Conservation (phyloP, 2,888 invertebrate genomes). For the Agrotis puta region DNA sequence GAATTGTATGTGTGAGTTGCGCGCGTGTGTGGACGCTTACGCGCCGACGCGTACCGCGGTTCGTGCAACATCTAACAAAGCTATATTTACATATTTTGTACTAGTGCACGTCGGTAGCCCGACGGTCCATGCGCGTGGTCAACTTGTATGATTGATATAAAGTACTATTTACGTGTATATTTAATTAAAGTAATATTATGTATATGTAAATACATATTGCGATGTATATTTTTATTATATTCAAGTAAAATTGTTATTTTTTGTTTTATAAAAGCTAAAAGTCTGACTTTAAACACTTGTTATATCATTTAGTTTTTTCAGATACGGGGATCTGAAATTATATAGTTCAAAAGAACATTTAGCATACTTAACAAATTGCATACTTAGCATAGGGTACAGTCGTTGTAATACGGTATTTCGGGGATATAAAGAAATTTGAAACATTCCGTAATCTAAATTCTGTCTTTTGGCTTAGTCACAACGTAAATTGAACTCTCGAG, state of each 20-base stretch:
- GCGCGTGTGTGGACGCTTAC: conserved; percentile 62
- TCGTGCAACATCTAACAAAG: conserved; percentile 37
- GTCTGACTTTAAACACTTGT: conserved; percentile 91
- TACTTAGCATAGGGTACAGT: conserved; percentile 80
- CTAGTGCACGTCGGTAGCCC: conserved; percentile 55
- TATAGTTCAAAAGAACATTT: conserved; percentile 82
- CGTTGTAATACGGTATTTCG: conserved; percentile 78
- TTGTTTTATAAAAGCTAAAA: conserved; percentile 88
- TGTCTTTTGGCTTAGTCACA: conserved; percentile 76
- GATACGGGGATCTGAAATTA: conserved; percentile 84
- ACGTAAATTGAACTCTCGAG: conserved; percentile 62
- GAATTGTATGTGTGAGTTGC: conserved; percentile 83
- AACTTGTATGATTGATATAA: conserved; percentile 83
- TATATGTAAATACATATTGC: conserved; percentile 90
- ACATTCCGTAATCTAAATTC: conserved; percentile 88
- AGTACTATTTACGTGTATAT: conserved; percentile 88
- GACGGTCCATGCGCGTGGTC: conserved; percentile 65
- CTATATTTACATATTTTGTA: conserved; percentile 47
- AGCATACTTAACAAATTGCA: conserved; percentile 81
- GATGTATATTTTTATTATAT: conserved; percentile 89
- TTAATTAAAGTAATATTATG: conserved; percentile 87
- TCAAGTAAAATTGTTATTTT: conserved; percentile 89
- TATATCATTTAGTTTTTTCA: conserved; percentile 85
- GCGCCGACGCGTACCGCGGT: conserved; percentile 40
- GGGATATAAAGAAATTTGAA: conserved; percentile 81